Evolutionary conservation across 2,888 invertebrate genomes (phyloP).

Genomic region (Leptinotarsa haldemani): DNA sequence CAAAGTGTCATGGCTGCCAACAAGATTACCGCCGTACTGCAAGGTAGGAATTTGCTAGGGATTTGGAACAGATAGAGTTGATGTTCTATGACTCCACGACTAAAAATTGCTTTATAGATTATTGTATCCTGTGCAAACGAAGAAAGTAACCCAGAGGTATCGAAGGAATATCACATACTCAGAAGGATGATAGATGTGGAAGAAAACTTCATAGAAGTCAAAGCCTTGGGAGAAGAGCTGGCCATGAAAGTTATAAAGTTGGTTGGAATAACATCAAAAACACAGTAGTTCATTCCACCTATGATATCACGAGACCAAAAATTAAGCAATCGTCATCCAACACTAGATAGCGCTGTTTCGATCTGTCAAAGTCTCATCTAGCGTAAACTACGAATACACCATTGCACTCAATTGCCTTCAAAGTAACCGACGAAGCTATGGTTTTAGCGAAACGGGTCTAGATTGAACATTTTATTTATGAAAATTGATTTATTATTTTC

Average conservation of each 20-base stretch:
- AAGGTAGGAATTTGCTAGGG: conserved; percentile 72
- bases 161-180: conserved; percentile 86
- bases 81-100: background rate
- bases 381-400: too few relatives aligned
- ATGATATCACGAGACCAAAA: background rate
- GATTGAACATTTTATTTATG: too few relatives aligned
- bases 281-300: background rate
- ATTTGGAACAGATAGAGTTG: background rate
- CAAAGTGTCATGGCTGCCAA: conserved; percentile 96
- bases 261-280: conserved; percentile 48
- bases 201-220: conserved; percentile 90
- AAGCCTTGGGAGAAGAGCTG: conserved; percentile 89
- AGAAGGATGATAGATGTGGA: conserved; percentile 89
- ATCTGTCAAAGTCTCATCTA: too few relatives aligned
- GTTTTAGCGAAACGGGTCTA: too few relatives aligned
- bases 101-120: conserved; percentile 69
- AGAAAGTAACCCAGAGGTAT: conserved; percentile 86
- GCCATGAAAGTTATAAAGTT: conserved; percentile 92
- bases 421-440: too few relatives aligned
- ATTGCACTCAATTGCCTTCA: too few relatives aligned
- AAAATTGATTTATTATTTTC: too few relatives aligned
- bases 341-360: too few relatives aligned
- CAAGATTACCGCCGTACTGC: conserved; percentile 87
- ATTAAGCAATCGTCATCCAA: too few relatives aligned
- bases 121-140: conserved; percentile 93